Base-by-base conservation (phyloP, 1,140 invertebrate species). In the Nomia melanderi region DNA sequence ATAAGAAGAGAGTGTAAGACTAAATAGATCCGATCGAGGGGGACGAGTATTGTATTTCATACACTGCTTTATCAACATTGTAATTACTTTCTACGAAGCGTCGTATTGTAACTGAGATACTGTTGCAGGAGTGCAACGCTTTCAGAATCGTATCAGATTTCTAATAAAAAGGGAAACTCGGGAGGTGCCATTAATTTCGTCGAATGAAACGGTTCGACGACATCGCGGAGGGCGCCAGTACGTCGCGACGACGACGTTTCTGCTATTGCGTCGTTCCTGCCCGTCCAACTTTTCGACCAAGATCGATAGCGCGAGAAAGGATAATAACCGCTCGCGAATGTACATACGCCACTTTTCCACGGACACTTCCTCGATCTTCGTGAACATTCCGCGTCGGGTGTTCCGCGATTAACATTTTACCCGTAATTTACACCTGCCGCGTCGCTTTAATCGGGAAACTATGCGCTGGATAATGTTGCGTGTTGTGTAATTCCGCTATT, bases 241-340 rank as follows among this genome's bases (percentile, higher is more conserved):
- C 29, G 64, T 70, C 74, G 75, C 69, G 44, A 57, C 64, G 57
- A 78, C 79, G 64, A 78, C 80, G 81, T 41, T 77, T 56, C 78
- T 82, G 80, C 23, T 65, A 77, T 77, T 82, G 73, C 78, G 73
- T 77, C 62, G 78, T 65, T 77, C 41, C 44, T 56, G 33, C 20
- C 50, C 65, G 65, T 67, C 54, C 41, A 47, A 56, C 67, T 81
- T 67, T 82, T 82, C 53, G 50, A 78, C 69, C 64, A 39, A 78
- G 69, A 78, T 83, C 80, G 70, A 83, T 83, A 82, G 25, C 44
- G 36, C 44, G 50, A 31, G 11, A 70, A 82, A 82, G 65, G 79
- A 83, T 78, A 82, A 82, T 74, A 82, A 72, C 23, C 59, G 12
- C 29, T 33, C 20, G n/a, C 23, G 12, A 23, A 44, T 25, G 27